Evolutionary conservation across 92 coral and sea anemone species (phyloP).

Genomic region (Hydrozoanthus gracilis): DNA sequence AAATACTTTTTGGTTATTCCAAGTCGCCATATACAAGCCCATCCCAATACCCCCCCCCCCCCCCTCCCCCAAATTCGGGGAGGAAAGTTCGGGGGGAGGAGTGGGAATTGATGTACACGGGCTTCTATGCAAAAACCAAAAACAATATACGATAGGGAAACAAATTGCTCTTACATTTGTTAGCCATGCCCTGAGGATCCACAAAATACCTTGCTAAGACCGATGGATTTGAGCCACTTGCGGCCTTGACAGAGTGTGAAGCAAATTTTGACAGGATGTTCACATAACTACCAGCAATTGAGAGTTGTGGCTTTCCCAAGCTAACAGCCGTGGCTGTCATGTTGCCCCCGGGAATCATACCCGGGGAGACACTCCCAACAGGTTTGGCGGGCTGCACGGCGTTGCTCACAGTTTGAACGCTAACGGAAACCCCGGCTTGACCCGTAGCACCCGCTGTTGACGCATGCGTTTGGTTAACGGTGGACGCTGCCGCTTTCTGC

Average conservation of each 20-base stretch:
- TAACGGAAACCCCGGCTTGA: neutral
- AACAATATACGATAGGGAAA: neutral
- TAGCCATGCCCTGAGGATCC: constrained; percentile 37
- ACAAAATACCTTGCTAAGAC: constrained; percentile 38
- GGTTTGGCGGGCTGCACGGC: neutral
- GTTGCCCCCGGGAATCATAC: neutral
- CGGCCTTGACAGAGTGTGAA: constrained; percentile 34
- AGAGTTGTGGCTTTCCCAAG: neutral
- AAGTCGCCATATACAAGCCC: too few species aligned
- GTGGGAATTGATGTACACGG: too few species aligned
- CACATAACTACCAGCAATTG: constrained; percentile 23
- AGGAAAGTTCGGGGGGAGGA: too few species aligned
- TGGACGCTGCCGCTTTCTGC: too few species aligned
- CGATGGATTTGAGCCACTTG: constrained; percentile 31
- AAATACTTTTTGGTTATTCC: too few species aligned
- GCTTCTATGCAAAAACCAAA: neutral
- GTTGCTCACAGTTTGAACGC: neutral
- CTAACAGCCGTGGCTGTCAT: neutral
- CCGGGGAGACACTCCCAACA: neutral
- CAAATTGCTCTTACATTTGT: constrained; percentile 17
- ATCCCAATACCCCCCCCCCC: too few species aligned
- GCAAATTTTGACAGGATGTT: constrained; percentile 24
- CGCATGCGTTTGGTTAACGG: neutral
- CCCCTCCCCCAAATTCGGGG: too few species aligned
- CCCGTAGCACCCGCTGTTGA: neutral